phyloP scores from a whole-genome alignment of 2,113 vertebrate genomes.

The Uria aalge region DNA sequence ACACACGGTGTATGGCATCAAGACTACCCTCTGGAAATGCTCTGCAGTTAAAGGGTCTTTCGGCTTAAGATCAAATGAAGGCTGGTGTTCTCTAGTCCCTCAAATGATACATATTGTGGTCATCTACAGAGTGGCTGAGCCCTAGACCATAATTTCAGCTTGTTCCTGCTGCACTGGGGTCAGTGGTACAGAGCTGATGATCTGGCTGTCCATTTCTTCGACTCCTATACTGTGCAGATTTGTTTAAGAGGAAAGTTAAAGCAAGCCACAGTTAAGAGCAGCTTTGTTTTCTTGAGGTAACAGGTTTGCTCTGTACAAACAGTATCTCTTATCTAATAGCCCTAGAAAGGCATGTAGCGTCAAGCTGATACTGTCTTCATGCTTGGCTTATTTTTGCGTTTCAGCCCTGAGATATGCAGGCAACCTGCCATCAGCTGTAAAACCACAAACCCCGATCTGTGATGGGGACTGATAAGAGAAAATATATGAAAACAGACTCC shows the following conservation, averaged over 20 bases:
- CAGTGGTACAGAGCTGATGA: neutral
- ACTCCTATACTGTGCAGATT: neutral
- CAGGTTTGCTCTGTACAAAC: conserved; percentile 62
- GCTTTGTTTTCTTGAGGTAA: conserved; percentile 59
- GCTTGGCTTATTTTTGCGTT: conserved; percentile 62
- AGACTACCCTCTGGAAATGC: neutral
- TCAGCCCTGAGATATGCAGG: conserved; percentile 64
- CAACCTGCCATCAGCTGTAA: conserved; percentile 68
- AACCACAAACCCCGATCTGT: conserved; percentile 59
- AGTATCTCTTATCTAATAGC: conserved; percentile 67
- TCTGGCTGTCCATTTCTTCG: neutral
- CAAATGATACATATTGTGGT: neutral
- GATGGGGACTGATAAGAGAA: conserved; percentile 59
- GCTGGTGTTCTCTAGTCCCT: neutral
- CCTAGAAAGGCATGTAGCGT: conserved; percentile 63
- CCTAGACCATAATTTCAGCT: neutral
- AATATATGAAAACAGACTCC: conserved; percentile 64
- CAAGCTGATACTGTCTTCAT: conserved; percentile 67
- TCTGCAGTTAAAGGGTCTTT: neutral
- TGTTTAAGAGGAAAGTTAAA: conserved; percentile 28
- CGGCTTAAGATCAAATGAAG: neutral
- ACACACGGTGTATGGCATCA: neutral
- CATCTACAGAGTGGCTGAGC: neutral
- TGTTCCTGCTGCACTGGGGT: neutral
- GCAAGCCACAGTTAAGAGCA: conserved; percentile 25